Base-by-base conservation (phyloP, 1,140 invertebrate species). In the Drosophila bocqueti region DNA sequence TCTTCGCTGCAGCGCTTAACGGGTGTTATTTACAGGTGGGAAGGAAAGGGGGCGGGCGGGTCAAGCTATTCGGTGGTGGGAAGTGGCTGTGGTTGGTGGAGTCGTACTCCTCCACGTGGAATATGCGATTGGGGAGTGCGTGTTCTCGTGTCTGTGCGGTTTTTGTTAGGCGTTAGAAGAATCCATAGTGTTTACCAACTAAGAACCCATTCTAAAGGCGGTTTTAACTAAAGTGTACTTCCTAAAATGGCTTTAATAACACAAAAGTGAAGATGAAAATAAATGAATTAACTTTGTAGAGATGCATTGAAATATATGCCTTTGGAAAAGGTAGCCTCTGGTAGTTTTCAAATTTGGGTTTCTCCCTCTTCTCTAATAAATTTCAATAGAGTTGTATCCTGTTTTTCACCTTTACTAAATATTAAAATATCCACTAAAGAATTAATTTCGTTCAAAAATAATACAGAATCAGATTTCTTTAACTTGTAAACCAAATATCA, bases 11-110 rank as follows among this genome's bases (percentile, higher is more conserved):
- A 49, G 67, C 82, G 45, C 71, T 66, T 63, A 72, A 76, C 65
- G 52, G 52, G 73, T 75, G 83, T 79, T 89, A 91, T 91, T 74
- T 89, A 91, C 85, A 89, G 47, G 24, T 34, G 13, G 49, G 21
- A 11, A 31, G 34, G 38, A 50, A 31, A 49, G 4, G 46, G 46
- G 13, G 13, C 46, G 46, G 61, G 24, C n/a, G 47, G 55, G 46
- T 46, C 16, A 49, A 59, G 59, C 46, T 46, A 46, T 50, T 58
- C 57, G 9, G n/a, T 66, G 52, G 52, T 49, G 15, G 49, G 24
- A n/a, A 26, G 21, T 55, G 38, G 36, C 43, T 34, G 38, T 47
- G 18, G 29, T 31, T 54, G 69, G 60, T 49, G 63, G 34, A 75
- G 47, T 40, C 50, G 13, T 26, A 46, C 52, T 31, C 34, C 55